A percentile compares a stretch with the other conserved stretches of the same genome.
Evolutionary conservation across 2,888 invertebrate genomes (phyloP).

Genomic region (Thyatira batis): DNA sequence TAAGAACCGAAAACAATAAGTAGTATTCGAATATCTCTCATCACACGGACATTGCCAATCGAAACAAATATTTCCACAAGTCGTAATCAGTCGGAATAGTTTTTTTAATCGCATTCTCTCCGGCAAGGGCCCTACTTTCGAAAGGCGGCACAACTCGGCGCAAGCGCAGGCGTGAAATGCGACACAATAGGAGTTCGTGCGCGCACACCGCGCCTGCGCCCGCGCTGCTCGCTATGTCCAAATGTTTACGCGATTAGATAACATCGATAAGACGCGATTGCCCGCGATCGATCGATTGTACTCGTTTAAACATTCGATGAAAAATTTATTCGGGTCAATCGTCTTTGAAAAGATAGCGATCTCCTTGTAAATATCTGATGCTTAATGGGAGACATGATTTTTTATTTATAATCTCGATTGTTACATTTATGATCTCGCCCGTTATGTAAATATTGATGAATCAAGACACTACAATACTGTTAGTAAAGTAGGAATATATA

Average conservation of each 20-base stretch:
- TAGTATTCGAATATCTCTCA: neutral
- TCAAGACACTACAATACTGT: neutral
- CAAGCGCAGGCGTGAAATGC: constrained; percentile 61
- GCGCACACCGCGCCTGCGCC: constrained; percentile 34
- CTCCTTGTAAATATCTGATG: neutral
- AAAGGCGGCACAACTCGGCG: constrained; percentile 39
- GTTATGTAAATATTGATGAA: neutral
- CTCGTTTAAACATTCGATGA: constrained; percentile 35
- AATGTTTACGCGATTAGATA: constrained; percentile 73
- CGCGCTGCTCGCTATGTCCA: constrained; percentile 48
- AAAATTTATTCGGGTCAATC: constrained; percentile 28
- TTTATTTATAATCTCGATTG: neutral
- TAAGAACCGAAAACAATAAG: constrained; percentile 1
- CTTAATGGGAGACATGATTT: neutral
- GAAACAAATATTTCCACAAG: constrained; percentile 41
- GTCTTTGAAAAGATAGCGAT: neutral
- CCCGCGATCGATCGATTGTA: constrained; percentile 48
- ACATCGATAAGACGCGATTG: constrained; percentile 54
- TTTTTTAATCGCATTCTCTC: constrained; percentile 52
- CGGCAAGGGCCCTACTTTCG: constrained; percentile 47
- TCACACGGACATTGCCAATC: constrained; percentile 12
- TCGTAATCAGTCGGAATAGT: constrained; percentile 41
- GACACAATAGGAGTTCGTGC: constrained; percentile 65
- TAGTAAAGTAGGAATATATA: too few species aligned
- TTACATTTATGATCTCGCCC: neutral